Percentiles rank a stretch among this genome's conserved stretches.
Conservation (phyloP, 1,140 invertebrate species). For the Phocides pigmalion region DNA sequence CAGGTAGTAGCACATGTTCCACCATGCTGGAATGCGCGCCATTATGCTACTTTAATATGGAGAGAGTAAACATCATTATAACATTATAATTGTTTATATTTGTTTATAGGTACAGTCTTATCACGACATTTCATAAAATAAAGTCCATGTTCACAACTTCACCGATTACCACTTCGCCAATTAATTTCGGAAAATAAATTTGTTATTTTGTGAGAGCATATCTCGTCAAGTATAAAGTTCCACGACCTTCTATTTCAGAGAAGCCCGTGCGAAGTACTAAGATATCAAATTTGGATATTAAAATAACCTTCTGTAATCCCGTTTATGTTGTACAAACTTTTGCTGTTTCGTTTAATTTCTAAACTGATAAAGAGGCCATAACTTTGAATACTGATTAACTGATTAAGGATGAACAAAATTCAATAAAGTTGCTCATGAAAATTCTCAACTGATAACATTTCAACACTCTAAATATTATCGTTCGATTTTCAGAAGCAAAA, state of each 20-base stretch:
- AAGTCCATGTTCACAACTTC: too few relatives aligned
- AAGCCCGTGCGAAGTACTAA: not conserved
- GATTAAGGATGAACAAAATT: not conserved
- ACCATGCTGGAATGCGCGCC: too few relatives aligned
- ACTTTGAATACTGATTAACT: conserved; percentile 13
- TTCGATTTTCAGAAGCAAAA: not conserved
- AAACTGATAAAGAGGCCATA: conserved; percentile 5
- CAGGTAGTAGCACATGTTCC: too few relatives aligned
- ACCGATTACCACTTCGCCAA: not conserved
- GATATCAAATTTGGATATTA: conserved; percentile 20
- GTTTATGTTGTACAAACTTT: conserved; percentile 13
- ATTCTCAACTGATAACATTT: not conserved
- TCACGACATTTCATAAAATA: too few relatives aligned
- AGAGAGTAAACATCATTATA: too few relatives aligned
- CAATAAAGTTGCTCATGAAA: not conserved
- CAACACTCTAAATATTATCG: not conserved
- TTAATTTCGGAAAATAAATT: conserved; percentile 1
- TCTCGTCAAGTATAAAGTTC: not conserved
- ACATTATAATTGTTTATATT: too few relatives aligned
- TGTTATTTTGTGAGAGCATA: not conserved
- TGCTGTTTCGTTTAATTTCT: not conserved
- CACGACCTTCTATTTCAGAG: not conserved
- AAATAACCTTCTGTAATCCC: conserved; percentile 9
- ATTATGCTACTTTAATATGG: too few relatives aligned
- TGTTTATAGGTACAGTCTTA: too few relatives aligned